Evolutionary conservation across 2,888 invertebrate genomes (phyloP), one percentile per base, ranked within the genome.

Genomic region (Thera britannica): DNA sequence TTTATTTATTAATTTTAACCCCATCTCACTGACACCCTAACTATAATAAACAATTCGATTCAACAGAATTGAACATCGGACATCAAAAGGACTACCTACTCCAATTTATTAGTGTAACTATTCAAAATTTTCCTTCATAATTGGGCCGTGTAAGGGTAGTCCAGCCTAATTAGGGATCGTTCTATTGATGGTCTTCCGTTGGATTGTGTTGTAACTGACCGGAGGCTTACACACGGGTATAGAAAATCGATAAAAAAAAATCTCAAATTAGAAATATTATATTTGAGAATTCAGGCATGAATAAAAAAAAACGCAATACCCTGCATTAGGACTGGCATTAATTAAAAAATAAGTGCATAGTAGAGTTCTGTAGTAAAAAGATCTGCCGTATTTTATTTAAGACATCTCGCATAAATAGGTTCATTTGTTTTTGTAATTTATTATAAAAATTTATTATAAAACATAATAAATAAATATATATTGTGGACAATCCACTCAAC

Each of bases 81-180:
- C 72, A 76, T 79, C 79, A 82, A 85, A 82, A 85, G 85, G 80
- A 77, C 77, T 74, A 72, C 75, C 77, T 74, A 71, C 75, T 72
- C 72, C 75, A 78, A 77, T 81, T 88, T 83, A 89, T 90, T 86
- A 86, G 81, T 77, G 81, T 86, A 85, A 90, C 86, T 87, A 89
- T 87, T 87, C 83, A 83, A 86, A 88, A 88, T 88, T 79, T 85
- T 73, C 82, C 81, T 78, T 84, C 83, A 83, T 92, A 92, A 93
- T 93, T 92, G 92, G 91, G 83, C 79, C 76, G 79, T 83, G 86
- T 85, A 83, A 83, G 85, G 81, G 76, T 54, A 35, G 35, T 82
- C 79, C 80, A 58, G 77, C 77, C 89, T 93, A 93, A 93, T 93
- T 92, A 92, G 84, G 88, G 86, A 75, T 76, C 79, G 75, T 78